phyloP scores from a whole-genome alignment of 2,113 vertebrate genomes.

The Channa argus region DNA sequence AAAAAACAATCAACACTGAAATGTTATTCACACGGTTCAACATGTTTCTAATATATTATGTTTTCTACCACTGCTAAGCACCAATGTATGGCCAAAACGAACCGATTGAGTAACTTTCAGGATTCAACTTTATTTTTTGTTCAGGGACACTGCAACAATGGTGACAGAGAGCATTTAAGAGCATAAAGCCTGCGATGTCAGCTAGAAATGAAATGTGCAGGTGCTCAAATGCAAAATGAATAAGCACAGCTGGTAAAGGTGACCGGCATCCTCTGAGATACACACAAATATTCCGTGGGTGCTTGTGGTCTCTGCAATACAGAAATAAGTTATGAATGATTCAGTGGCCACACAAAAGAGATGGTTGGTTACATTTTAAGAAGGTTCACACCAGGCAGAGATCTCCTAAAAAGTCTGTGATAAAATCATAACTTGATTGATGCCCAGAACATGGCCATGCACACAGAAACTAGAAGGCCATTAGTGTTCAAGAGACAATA shows the following conservation, averaged over 20 bases:
- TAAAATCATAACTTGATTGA: conserved; percentile 52
- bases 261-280: conserved; percentile 40
- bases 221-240: conserved; percentile 48
- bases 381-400: conserved; percentile 36
- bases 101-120: neutral
- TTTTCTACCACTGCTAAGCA: too few relatives aligned
- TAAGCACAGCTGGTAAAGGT: conserved; percentile 46
- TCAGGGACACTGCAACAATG: neutral
- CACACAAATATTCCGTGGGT: conserved; percentile 24
- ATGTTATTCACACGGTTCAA: too few relatives aligned
- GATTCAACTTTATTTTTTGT: neutral
- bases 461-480: conserved; percentile 46
- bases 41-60: too few relatives aligned
- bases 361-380: conserved; percentile 47
- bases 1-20: too few relatives aligned
- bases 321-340: conserved; percentile 62
- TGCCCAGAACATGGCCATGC: conserved; percentile 33
- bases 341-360: conserved; percentile 43
- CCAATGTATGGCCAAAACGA: too few relatives aligned
- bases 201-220: conserved; percentile 18
- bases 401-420: conserved; percentile 53
- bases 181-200: conserved; percentile 25
- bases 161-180: conserved; percentile 11
- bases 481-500: conserved; percentile 64
- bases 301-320: conserved; percentile 39